phyloP scores from a whole-genome alignment of 2,888 invertebrate genomes.

The Drosophila flavopinicola region DNA sequence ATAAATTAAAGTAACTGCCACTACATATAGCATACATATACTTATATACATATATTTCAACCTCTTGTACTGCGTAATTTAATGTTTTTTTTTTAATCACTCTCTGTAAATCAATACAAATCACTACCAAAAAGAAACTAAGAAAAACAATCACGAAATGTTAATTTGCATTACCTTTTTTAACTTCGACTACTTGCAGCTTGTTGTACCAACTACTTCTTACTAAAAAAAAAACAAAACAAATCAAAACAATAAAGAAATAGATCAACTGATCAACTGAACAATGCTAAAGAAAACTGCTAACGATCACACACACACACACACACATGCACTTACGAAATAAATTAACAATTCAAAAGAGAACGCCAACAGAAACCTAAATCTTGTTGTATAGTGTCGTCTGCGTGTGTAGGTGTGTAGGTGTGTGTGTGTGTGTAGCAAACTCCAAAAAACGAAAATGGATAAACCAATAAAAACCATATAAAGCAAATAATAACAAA shows the following conservation, averaged over 20 bases:
- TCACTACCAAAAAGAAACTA: conserved; percentile 20
- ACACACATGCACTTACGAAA: conserved; percentile 8
- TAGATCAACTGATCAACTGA: conserved; percentile 51
- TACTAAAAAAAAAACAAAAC: too few relatives aligned
- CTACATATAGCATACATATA: conserved; percentile 2
- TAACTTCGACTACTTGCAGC: conserved; percentile 75
- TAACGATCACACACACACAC: conserved; percentile 10
- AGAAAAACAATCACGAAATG: conserved; percentile 26
- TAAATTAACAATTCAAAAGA: conserved; percentile 4
- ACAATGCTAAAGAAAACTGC: conserved; percentile 44
- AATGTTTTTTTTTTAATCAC: conserved; percentile 12
- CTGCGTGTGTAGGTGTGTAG: conserved; percentile 13
- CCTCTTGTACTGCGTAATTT: conserved; percentile 36
- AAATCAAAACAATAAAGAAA: conserved; percentile 45
- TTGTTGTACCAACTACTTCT: conserved; percentile 79
- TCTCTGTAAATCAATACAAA: conserved; percentile 30
- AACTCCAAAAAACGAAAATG: conserved; percentile 1
- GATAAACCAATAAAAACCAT: conserved; percentile 48
- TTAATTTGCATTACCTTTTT: conserved; percentile 69
- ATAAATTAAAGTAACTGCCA: conserved; percentile 17
- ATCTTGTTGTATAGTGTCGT: conserved; percentile 15
- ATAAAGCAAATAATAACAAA: conserved; percentile 30
- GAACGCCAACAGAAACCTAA: neutral
- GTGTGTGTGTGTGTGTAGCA: conserved; percentile 17
- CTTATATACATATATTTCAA: conserved; percentile 14